A percentile compares a stretch with the other conserved stretches of the same genome.
Evolutionary conservation across 2,888 invertebrate species (phyloP).

Genomic region (Eupithecia exiguata): DNA sequence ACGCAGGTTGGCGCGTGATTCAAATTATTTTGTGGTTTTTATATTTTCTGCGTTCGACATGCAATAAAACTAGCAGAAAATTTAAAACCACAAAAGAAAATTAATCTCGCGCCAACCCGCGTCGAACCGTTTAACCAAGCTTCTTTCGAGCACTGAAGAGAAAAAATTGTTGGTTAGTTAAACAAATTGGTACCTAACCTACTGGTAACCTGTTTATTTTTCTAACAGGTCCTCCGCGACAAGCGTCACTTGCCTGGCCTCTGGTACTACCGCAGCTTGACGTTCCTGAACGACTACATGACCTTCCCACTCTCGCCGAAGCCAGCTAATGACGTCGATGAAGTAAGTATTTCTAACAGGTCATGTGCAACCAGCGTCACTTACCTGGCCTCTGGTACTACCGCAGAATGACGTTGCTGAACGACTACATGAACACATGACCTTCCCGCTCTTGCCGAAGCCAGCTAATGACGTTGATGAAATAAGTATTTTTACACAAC

Average conservation of each 20-base stretch:
- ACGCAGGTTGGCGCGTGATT: no score
- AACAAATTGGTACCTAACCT: no score
- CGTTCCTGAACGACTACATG: constrained; percentile 35
- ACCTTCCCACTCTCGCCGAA: not conserved
- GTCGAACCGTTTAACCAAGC: no score
- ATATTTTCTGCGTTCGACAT: no score
- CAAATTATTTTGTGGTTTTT: no score
- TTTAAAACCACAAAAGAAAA: no score
- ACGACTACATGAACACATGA: constrained; percentile 16
- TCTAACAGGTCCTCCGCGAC: constrained; percentile 9
- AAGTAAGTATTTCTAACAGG: not conserved
- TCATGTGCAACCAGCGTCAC: not conserved
- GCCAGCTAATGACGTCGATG: not conserved
- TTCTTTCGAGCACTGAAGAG: no score
- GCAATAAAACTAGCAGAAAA: no score
- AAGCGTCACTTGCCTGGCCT: constrained; percentile 11
- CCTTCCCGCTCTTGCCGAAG: not conserved
- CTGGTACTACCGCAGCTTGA: constrained; percentile 43
- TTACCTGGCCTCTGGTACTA: constrained; percentile 42
- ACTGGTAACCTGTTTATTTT: not conserved
- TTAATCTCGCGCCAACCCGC: no score
- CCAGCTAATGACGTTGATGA: not conserved
- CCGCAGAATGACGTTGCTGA: constrained; percentile 37
- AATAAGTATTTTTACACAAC: not conserved
- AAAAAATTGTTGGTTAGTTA: no score